Percentiles rank a stretch among this genome's conserved stretches.
Evolutionary conservation across 2,888 invertebrate genomes (phyloP).

Genomic region (Metalampra italica): DNA sequence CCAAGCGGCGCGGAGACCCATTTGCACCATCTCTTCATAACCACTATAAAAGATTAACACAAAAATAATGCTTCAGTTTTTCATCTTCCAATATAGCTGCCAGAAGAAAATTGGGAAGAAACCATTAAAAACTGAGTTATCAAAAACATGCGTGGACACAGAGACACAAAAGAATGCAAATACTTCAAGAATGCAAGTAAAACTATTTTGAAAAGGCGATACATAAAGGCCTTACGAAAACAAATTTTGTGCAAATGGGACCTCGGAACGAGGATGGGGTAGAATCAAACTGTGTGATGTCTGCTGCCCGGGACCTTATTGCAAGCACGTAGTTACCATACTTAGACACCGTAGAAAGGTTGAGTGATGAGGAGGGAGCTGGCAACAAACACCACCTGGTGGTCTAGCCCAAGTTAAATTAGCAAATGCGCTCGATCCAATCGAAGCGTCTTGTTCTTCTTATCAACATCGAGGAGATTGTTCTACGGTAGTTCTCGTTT

Average conservation of each 20-base stretch:
- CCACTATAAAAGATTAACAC: slow-evolving; percentile 7
- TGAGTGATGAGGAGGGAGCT: slow-evolving; percentile 11
- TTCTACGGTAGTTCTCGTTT: too few species aligned
- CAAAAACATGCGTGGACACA: slow-evolving; percentile 77
- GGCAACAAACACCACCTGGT: slow-evolving; percentile 61
- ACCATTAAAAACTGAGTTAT: slow-evolving; percentile 32
- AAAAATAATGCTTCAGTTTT: not conserved
- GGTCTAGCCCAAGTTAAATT: too few species aligned
- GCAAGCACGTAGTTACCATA: not conserved
- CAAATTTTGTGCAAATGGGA: slow-evolving; percentile 71
- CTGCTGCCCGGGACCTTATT: slow-evolving; percentile 42
- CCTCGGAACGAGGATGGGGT: slow-evolving; percentile 66
- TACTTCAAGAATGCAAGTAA: slow-evolving; percentile 29
- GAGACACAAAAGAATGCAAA: slow-evolving; percentile 49
- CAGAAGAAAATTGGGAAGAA: slow-evolving; percentile 33
- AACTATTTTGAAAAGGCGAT: slow-evolving; percentile 32
- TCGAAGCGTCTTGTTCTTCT: too few species aligned
- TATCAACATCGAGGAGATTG: too few species aligned
- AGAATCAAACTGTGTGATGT: slow-evolving; percentile 52
- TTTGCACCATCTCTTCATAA: slow-evolving; percentile 58
- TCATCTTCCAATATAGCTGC: slow-evolving; percentile 27
- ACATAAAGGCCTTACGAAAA: slow-evolving; percentile 42
- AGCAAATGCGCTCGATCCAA: too few species aligned
- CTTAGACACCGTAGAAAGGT: not conserved
- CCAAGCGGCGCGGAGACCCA: slow-evolving; percentile 67